Conservation (phyloP, 2,113 vertebrate genomes). For the Cebus imitator region DNA sequence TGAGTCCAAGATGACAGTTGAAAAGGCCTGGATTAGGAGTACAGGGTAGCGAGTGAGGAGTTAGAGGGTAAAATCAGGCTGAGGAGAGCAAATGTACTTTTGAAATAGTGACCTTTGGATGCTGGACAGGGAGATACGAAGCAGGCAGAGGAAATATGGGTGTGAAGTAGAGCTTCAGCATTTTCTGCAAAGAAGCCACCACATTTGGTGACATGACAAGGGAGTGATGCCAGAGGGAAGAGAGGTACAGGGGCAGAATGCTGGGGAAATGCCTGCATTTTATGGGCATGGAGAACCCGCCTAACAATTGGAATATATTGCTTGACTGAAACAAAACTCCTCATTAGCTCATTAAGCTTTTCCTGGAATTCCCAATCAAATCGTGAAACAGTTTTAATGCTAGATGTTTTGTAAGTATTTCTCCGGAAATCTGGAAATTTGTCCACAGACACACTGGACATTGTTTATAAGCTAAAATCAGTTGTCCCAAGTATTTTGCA, state of each 20-base stretch:
- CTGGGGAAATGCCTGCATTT: background rate
- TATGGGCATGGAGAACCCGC: background rate
- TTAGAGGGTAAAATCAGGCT: background rate
- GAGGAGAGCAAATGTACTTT: background rate
- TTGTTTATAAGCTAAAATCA: background rate
- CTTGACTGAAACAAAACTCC: background rate
- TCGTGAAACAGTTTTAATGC: background rate
- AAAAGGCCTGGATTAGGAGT: background rate
- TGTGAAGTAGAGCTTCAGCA: background rate
- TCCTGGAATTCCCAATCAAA: background rate
- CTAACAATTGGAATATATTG: background rate
- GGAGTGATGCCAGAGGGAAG: background rate
- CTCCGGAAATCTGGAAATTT: background rate
- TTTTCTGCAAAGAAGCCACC: background rate
- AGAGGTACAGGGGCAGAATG: background rate
- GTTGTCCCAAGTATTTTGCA: background rate
- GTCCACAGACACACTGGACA: background rate
- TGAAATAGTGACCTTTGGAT: background rate
- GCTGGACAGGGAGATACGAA: background rate
- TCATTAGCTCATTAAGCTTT: background rate
- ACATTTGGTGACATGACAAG: background rate
- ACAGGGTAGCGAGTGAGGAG: background rate
- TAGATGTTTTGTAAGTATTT: background rate
- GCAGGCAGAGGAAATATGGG: background rate
- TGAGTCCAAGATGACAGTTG: background rate